A percentile compares a stretch with the other conserved stretches of the same genome.
Evolutionary conservation across 2,113 vertebrate species (phyloP).

Genomic region (Tor tambroides): DNA sequence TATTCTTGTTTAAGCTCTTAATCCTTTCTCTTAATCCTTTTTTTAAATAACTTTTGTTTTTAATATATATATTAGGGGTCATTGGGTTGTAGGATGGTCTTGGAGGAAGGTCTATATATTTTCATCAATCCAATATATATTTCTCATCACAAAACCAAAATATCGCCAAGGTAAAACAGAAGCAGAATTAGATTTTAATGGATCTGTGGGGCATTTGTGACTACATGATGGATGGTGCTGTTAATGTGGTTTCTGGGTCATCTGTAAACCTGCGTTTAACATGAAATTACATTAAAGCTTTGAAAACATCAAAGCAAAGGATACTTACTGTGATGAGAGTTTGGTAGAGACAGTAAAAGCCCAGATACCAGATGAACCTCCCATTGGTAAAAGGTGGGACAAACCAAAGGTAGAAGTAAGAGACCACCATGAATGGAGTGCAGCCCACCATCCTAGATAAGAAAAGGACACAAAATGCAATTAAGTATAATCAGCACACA

Average conservation of each 20-base stretch:
- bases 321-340: slow-evolving; percentile 90
- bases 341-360: slow-evolving; percentile 93
- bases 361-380: slow-evolving; percentile 87
- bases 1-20: no score
- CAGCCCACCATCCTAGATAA: slow-evolving; percentile 87
- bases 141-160: background rate
- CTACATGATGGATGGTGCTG: slow-evolving; percentile 9
- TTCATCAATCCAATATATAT: background rate
- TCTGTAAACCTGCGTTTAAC: background rate
- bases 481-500: background rate
- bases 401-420: slow-evolving; percentile 96
- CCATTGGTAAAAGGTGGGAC: slow-evolving; percentile 83
- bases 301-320: background rate
- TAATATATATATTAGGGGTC: no score
- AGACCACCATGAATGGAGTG: slow-evolving; percentile 84
- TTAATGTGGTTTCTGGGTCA: background rate
- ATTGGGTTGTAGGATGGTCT: no score
- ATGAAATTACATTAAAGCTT: background rate
- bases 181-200: background rate
- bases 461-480: background rate
- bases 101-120: background rate
- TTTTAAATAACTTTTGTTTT: no score
- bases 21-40: no score
- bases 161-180: background rate
- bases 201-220: background rate